These are phyloP conservation scores for Squalus acanthias DNA, from an alignment of 2,797 vertebrate genomes.

Conservation along the genomic window DNA sequence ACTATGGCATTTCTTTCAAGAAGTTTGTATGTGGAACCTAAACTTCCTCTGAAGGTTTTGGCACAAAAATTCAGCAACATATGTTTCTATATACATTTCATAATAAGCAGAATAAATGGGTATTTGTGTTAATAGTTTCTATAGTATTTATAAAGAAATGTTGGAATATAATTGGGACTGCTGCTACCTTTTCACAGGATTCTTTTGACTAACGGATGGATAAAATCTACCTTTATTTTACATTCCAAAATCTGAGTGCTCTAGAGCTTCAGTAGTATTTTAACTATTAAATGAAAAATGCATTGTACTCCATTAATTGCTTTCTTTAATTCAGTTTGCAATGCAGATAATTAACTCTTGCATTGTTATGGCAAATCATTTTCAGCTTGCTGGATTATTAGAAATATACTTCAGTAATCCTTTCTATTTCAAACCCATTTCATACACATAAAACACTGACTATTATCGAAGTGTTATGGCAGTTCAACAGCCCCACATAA, in stretches of 20 bases:
- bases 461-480: neutral
- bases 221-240: neutral
- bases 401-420: neutral
- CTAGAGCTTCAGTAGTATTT: neutral
- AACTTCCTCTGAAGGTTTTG: neutral
- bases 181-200: neutral
- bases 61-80: neutral
- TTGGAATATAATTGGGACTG: neutral
- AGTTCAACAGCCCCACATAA: neutral
- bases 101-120: neutral
- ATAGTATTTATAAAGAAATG: neutral
- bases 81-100: neutral
- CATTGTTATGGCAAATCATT: neutral
- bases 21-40: neutral
- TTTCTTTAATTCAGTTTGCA: neutral
- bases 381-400: neutral
- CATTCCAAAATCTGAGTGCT: neutral
- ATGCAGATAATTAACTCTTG: neutral
- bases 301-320: neutral
- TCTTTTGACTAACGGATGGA: neutral
- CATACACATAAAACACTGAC: neutral
- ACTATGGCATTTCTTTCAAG: neutral
- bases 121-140: neutral
- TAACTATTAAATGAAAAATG: neutral
- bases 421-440: neutral